Evolutionary conservation across 2,113 vertebrate genomes (phyloP), one percentile per base, ranked within the genome.

Genomic region (Bufo gargarizans): DNA sequence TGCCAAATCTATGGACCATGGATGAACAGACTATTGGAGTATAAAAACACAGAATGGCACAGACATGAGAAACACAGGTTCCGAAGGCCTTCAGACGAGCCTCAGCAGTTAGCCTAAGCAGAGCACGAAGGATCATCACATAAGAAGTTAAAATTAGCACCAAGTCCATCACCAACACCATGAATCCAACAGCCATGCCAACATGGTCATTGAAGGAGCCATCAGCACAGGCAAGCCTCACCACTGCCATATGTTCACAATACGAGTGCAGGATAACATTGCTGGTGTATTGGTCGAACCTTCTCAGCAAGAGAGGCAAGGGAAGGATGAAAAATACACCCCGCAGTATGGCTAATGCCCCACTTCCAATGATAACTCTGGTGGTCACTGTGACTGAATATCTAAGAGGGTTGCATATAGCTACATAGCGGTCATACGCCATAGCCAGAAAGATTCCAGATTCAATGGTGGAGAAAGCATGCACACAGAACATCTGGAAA

Each of bases 1-100:
- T 90, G n/a, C 76, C 89, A 59, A 90, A 88, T 86, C 90, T 89
- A 74, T 91, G 90, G 49, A 84, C 83, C 47, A 91, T 43, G 86
- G 84, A 91, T 2, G 91, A 79, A 58, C 63, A 67, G 8, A 92
- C 43, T 20, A 89, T 89, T 63, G 84, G 90, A 50, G 58, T 69
- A 19, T 89, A 89, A 19, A 89, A 89, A 22, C 59, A 9, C 13
- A 89, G 43, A 19, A 89, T 89, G 11, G 67, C 88, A 50, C 82
- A 80, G 20, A 89, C 50, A 80, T 89, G 88, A 16, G 88, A 89
- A 45, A 79, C 19, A 13, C 88, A 89, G 0, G 88, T 89, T 8
- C 77, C 65, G 19, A 89, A 86, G 12, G 88, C 17, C 47, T 89
- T 89, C 7, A 67, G 22, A 6, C 83, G 83, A 43, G 88, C 83